These are phyloP conservation scores for Hirtodrosophila alboralis DNA, from an alignment of 2,888 invertebrate genomes.

Conservation along the genomic window DNA sequence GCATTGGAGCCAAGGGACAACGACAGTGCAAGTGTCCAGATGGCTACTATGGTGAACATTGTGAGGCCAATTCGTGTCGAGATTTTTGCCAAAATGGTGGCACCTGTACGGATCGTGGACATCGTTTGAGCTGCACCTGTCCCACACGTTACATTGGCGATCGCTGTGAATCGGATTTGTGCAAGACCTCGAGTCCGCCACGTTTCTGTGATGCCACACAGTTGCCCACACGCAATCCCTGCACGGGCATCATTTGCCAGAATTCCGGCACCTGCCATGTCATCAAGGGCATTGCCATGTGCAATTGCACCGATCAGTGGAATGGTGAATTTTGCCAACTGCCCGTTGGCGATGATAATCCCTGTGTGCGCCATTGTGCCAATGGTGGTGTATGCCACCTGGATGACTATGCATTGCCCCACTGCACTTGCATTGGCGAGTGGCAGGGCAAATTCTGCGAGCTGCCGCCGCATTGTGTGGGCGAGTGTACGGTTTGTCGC, in stretches of 20 bases:
- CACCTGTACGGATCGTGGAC: slow-evolving; percentile 76
- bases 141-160: slow-evolving; percentile 81
- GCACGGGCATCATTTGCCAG: slow-evolving; percentile 84
- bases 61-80: slow-evolving; percentile 86
- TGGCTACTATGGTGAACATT: slow-evolving; percentile 84
- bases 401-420: slow-evolving; percentile 84
- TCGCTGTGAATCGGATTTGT: slow-evolving; percentile 86
- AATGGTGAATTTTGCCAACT: slow-evolving; percentile 85
- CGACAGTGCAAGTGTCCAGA: slow-evolving; percentile 80
- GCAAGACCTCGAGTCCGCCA: slow-evolving; percentile 83
- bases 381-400: slow-evolving; percentile 87
- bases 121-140: slow-evolving; percentile 80
- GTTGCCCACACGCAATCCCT: slow-evolving; percentile 81
- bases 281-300: slow-evolving; percentile 84
- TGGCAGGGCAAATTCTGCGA: slow-evolving; percentile 87
- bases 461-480: slow-evolving; percentile 82
- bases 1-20: slow-evolving; percentile 81
- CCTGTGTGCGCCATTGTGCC: slow-evolving; percentile 86
- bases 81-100: slow-evolving; percentile 86
- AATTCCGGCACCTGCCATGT: slow-evolving; percentile 86
- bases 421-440: slow-evolving; percentile 86
- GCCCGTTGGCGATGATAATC: slow-evolving; percentile 87
- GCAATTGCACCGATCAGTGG: slow-evolving; percentile 86
- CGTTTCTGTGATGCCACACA: slow-evolving; percentile 79
- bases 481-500: slow-evolving; percentile 82